These are phyloP conservation scores for Hestina assimilis DNA, from an alignment of 1,140 invertebrate species.

Conservation along the genomic window DNA sequence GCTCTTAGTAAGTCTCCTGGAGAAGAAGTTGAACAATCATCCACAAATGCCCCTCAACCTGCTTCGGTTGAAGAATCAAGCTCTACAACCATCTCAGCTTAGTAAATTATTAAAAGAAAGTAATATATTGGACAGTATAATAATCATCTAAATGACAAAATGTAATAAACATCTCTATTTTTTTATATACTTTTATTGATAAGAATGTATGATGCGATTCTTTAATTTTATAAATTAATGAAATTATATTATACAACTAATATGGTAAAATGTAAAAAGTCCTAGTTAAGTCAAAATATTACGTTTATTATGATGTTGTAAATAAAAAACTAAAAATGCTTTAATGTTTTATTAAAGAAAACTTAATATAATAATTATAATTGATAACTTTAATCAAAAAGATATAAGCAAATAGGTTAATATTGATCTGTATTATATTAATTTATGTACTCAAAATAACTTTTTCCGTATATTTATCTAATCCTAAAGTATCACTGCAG, in stretches of 20 bases:
- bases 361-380: neutral
- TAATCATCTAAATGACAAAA: slow-evolving; percentile 10
- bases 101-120: slow-evolving; percentile 12
- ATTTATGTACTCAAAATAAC: too few species aligned
- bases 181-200: slow-evolving; percentile 2
- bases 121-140: slow-evolving; percentile 5
- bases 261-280: slow-evolving; percentile 18
- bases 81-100: slow-evolving; percentile 27
- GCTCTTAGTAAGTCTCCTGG: slow-evolving; percentile 20
- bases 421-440: too few species aligned
- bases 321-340: slow-evolving; percentile 13
- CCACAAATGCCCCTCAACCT: slow-evolving; percentile 17
- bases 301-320: slow-evolving; percentile 5
- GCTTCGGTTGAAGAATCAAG: slow-evolving; percentile 17
- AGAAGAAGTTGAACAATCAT: slow-evolving; percentile 17
- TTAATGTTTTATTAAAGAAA: neutral
- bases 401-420: too few species aligned
- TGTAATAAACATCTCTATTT: neutral
- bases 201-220: neutral
- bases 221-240: neutral
- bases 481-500: too few species aligned
- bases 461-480: too few species aligned
- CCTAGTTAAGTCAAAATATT: slow-evolving; percentile 17
- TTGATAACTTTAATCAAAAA: too few species aligned
- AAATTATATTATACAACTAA: neutral